These are phyloP conservation scores for Xestia rhomboidea DNA, from an alignment of 2,888 invertebrate species.

Conservation along the genomic window DNA sequence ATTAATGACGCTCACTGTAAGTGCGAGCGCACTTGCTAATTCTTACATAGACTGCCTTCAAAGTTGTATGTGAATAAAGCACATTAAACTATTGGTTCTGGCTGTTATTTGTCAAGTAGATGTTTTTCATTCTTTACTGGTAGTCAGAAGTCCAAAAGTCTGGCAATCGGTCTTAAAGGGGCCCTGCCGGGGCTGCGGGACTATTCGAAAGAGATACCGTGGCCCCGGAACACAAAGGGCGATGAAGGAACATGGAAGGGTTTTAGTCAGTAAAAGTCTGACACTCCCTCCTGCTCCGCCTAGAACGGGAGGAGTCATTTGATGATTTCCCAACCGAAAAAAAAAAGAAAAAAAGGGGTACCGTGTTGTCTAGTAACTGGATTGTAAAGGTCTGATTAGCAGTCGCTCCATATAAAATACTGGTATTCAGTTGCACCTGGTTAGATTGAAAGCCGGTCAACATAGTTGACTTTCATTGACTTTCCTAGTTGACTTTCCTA, in stretches of 20 bases:
- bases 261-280: too few species aligned
- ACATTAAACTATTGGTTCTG: not conserved
- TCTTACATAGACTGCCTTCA: too few species aligned
- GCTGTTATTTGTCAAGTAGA: not conserved
- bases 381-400: not conserved
- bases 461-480: not conserved
- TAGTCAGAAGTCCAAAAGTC: not conserved
- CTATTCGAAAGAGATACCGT: too few species aligned
- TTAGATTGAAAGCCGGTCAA: not conserved
- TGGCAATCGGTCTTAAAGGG: too few species aligned
- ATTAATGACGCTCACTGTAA: too few species aligned
- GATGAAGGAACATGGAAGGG: too few species aligned
- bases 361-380: not conserved
- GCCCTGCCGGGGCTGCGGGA: too few species aligned
- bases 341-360: constrained; percentile 14
- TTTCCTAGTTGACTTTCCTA: not conserved
- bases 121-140: not conserved
- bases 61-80: not conserved
- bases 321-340: too few species aligned
- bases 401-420: not conserved
- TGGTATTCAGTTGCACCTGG: not conserved
- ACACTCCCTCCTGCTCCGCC: too few species aligned
- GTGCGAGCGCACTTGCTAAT: too few species aligned
- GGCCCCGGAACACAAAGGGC: too few species aligned
- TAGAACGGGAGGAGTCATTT: too few species aligned